These are phyloP conservation scores for Oxytorus armatus DNA, from an alignment of 2,888 invertebrate genomes.

Conservation along the genomic window DNA sequence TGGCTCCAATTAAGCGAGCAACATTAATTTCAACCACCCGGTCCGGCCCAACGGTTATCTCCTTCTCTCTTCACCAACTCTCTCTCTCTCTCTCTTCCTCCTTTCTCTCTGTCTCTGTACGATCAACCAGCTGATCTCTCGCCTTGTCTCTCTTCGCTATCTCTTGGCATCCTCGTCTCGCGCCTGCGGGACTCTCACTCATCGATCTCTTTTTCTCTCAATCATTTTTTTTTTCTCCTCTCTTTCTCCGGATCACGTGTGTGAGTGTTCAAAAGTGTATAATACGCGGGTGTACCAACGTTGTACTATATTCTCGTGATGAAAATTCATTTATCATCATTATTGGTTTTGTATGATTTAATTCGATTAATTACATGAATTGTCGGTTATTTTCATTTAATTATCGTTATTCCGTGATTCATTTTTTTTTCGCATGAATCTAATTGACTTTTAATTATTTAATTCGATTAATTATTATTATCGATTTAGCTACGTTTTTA, in stretches of 20 bases:
- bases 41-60: constrained; percentile 80
- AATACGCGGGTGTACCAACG: constrained; percentile 4
- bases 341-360: constrained; percentile 25
- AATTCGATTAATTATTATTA: not conserved
- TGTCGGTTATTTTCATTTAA: constrained; percentile 6
- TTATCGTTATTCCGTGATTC: constrained; percentile 15
- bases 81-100: constrained; percentile 47
- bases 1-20: constrained; percentile 84
- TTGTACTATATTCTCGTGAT: not conserved
- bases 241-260: not conserved
- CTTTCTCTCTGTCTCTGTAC: constrained; percentile 48
- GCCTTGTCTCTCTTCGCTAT: constrained; percentile 53
- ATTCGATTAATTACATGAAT: constrained; percentile 29
- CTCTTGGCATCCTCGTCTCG: constrained; percentile 40
- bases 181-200: constrained; percentile 23
- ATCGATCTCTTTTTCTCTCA: constrained; percentile 38
- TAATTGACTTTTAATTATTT: too few relatives aligned
- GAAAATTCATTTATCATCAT: constrained; percentile 34
- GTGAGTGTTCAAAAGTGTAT: not conserved
- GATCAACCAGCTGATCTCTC: constrained; percentile 60
- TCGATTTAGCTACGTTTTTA: too few relatives aligned
- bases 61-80: constrained; percentile 71
- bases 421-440: constrained; percentile 7
- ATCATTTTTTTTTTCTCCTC: constrained; percentile 14
- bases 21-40: constrained; percentile 84